These are phyloP conservation scores for Cyclophora punctaria DNA, from an alignment of 2,888 invertebrate species.

Conservation along the genomic window DNA sequence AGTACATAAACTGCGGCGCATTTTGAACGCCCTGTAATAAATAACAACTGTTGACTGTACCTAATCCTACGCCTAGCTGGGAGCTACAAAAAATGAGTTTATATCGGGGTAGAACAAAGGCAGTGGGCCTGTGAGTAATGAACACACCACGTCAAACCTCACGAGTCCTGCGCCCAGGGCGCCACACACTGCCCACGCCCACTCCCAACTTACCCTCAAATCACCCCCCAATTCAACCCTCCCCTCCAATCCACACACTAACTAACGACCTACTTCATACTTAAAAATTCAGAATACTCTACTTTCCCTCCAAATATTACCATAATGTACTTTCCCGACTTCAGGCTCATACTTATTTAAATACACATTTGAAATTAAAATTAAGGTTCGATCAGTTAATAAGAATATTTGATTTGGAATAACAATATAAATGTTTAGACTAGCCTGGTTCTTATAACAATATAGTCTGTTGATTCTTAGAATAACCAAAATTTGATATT, in stretches of 20 bases:
- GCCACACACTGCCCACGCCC: not conserved
- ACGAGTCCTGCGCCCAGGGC: constrained; percentile 1
- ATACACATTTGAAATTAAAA: constrained; percentile 6
- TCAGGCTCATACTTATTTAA: constrained; percentile 2
- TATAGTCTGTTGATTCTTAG: too few species aligned
- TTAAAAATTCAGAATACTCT: constrained; percentile 7
- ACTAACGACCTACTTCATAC: constrained; percentile 11
- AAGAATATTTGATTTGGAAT: too few species aligned
- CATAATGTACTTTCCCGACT: not conserved
- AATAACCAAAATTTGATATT: too few species aligned
- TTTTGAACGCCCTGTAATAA: not conserved
- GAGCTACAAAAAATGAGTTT: constrained; percentile 21
- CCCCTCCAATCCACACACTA: constrained; percentile 6
- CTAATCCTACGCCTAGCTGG: constrained; percentile 11
- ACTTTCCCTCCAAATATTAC: constrained; percentile 1
- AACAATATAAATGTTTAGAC: too few species aligned
- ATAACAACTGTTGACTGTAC: not conserved
- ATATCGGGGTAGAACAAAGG: constrained; percentile 24
- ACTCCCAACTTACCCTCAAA: too few species aligned
- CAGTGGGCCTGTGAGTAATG: constrained; percentile 18
- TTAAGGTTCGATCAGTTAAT: too few species aligned
- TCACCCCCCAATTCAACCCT: not conserved
- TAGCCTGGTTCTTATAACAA: too few species aligned
- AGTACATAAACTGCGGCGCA: too few species aligned
- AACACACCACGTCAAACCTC: constrained; percentile 10